phyloP scores from a whole-genome alignment of 2,113 vertebrate genomes.

The Saguinus midas region DNA sequence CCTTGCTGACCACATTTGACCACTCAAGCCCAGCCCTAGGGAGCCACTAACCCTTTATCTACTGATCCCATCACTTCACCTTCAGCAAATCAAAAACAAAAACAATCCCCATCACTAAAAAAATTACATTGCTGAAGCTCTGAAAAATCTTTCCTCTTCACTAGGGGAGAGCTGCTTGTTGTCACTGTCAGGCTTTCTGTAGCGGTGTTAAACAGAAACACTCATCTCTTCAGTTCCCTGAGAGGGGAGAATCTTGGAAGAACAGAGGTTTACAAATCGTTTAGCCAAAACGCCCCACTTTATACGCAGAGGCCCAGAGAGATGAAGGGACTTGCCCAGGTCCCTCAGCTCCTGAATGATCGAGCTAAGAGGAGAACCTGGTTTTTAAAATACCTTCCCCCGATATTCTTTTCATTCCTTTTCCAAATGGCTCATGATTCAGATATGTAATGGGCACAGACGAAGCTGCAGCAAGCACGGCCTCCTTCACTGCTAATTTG shows the following conservation, averaged over 20 bases:
- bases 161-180: neutral
- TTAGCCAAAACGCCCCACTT: neutral
- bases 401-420: neutral
- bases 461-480: neutral
- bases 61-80: neutral
- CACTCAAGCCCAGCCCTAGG: neutral
- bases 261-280: neutral
- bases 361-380: neutral
- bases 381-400: neutral
- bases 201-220: neutral
- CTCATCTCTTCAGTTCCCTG: neutral
- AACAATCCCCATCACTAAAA: neutral
- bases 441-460: neutral
- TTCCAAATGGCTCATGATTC: neutral
- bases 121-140: neutral
- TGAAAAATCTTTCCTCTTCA: constrained; percentile 9
- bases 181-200: constrained; percentile 1
- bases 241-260: neutral
- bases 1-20: neutral
- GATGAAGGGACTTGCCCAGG: neutral
- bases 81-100: constrained; percentile 27
- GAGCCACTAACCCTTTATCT: neutral
- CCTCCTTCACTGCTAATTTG: constrained; percentile 16
- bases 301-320: neutral
- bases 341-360: neutral